Evolutionary conservation across 2,888 invertebrate species (phyloP).

Genomic region (Rapana venosa): DNA sequence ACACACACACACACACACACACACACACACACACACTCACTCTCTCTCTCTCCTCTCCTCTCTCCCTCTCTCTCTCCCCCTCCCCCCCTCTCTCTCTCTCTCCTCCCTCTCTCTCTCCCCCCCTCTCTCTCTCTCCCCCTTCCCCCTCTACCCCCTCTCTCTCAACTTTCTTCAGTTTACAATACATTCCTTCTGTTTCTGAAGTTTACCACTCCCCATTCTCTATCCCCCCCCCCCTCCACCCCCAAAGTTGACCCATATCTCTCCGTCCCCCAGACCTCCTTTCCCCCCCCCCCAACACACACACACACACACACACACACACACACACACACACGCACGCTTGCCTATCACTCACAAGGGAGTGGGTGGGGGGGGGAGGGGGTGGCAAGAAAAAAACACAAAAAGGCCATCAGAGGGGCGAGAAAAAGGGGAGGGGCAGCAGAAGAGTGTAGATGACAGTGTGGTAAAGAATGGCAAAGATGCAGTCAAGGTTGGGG

Average conservation of each 20-base stretch:
- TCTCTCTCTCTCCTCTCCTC: background rate
- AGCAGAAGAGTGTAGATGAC: too few species aligned
- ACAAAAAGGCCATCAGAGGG: too few species aligned
- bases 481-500: too few species aligned
- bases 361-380: too few species aligned
- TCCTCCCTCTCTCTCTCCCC: background rate
- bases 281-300: background rate
- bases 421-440: too few species aligned
- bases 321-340: too few species aligned
- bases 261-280: background rate
- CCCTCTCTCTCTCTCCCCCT: background rate
- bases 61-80: background rate
- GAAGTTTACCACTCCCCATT: background rate
- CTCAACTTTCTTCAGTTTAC: too few species aligned
- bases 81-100: background rate
- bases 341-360: too few species aligned
- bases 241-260: background rate
- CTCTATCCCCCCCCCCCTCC: background rate
- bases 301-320: too few species aligned
- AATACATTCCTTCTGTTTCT: too few species aligned
- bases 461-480: too few species aligned
- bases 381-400: too few species aligned
- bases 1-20: slow-evolving; percentile 12
- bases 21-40: slow-evolving; percentile 16
- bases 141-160: background rate